Conservation (phyloP, 2,888 invertebrate genomes). For the Sthenelais limicola region DNA sequence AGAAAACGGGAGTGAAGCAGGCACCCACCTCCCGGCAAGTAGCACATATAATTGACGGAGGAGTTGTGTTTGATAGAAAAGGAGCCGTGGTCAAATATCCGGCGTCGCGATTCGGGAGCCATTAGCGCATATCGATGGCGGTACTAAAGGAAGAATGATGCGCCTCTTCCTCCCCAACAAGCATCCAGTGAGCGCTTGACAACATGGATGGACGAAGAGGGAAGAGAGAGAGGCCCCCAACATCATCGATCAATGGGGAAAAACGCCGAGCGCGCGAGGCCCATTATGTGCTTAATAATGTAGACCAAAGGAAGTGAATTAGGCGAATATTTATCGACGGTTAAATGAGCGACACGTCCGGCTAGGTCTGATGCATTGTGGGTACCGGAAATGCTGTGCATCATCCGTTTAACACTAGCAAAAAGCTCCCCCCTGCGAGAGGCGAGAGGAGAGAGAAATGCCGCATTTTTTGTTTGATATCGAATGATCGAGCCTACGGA, state of each 20-base stretch:
- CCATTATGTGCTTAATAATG: constrained; percentile 40
- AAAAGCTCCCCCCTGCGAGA: not conserved
- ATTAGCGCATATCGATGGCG: constrained; percentile 34
- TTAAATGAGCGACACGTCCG: constrained; percentile 35
- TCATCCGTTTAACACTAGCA: constrained; percentile 19
- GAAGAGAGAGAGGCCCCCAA: constrained; percentile 4
- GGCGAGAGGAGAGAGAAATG: no score
- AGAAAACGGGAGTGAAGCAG: no score
- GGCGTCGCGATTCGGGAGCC: constrained; percentile 25
- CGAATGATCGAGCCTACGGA: no score
- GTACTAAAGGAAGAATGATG: constrained; percentile 35
- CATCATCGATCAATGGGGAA: not conserved
- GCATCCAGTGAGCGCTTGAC: constrained; percentile 38
- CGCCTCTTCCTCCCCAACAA: constrained; percentile 34
- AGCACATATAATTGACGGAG: constrained; percentile 32
- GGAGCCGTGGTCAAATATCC: constrained; percentile 36
- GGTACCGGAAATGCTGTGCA: constrained; percentile 26
- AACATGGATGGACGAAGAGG: constrained; percentile 13
- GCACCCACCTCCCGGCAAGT: no score
- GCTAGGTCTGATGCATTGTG: constrained; percentile 30
- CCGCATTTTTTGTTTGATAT: no score
- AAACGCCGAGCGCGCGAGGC: not conserved
- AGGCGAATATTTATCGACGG: constrained; percentile 39
- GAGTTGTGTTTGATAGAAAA: constrained; percentile 18
- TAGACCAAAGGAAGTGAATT: constrained; percentile 40